phyloP scores from a whole-genome alignment of 2,113 vertebrate genomes.

The Mesoclemmys tuberculata region DNA sequence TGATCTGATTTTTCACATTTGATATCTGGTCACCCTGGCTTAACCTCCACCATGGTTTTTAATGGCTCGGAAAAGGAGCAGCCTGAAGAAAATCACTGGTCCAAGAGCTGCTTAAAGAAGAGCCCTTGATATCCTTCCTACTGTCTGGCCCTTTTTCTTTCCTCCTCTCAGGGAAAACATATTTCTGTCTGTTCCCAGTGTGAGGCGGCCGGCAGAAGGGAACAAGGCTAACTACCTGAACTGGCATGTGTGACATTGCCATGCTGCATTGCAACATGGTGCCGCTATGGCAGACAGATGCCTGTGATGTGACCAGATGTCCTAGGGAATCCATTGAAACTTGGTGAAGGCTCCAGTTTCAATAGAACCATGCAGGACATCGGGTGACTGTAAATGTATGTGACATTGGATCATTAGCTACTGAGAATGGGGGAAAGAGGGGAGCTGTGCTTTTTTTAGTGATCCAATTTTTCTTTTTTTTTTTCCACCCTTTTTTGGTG shows the following conservation, averaged over 20 bases:
- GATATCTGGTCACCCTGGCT: too few relatives aligned
- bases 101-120: not conserved
- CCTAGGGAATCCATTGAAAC: not conserved
- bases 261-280: not conserved
- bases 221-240: not conserved
- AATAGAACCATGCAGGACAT: not conserved
- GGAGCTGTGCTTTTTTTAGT: not conserved
- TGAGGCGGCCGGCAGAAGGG: not conserved
- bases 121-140: not conserved
- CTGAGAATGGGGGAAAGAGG: not conserved
- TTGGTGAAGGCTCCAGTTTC: not conserved
- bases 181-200: not conserved
- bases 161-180: not conserved
- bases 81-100: not conserved
- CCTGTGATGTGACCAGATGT: not conserved
- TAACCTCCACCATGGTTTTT: not conserved
- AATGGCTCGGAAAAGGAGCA: not conserved
- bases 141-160: not conserved
- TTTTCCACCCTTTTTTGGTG: not conserved
- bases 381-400: not conserved
- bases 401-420: not conserved
- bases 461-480: not conserved
- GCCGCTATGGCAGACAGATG: not conserved
- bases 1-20: too few relatives aligned
- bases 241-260: not conserved